Evolutionary conservation across 2,888 invertebrate genomes (phyloP), one percentile per base, ranked within the genome.

Genomic region (Arrhopalites spinosus): DNA sequence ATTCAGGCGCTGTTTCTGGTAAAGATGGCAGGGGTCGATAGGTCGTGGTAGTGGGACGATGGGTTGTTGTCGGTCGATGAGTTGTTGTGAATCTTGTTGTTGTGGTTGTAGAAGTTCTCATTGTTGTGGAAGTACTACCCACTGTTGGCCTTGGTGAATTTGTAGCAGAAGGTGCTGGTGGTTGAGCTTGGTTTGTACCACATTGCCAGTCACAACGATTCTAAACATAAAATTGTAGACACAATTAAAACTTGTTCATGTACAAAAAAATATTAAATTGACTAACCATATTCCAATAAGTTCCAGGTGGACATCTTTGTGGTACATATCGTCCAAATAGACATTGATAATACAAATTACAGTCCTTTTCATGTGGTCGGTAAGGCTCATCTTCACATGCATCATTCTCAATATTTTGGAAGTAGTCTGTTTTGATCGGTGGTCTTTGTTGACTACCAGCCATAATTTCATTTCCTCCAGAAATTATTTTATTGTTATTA

Each of bases 301-400:
- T 87, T 0, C 92, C 91, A 20, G 87, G 86, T 0, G 94, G 92
- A 84, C 95, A 95, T 1, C 88, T 86, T 81, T 92, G 90, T 78
- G 91, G 88, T 53, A 90, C 88, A 29, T 91, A 88, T 70, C 89
- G 86, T 25, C 92, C 93, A 83, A 91, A 91, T 73, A 93, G 90
- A 83, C 95, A 95, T 11, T 93, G 86, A 81, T 91, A 93, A 84
- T 94, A 95, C 84, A 92, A 92, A 8, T 71, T 76, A 53, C 82
- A 82, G 59, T 82, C 78, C 5, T 73, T 77, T 2, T 73, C 43
- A 73, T 82, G 78, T 0, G 79, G 78, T 72, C 77, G 75, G 66
- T 70, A 82, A 0, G 81, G 80, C 23, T 79, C 76, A 20, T 71
- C 78, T n/a, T 25, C 53, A 68, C 80, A 80, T 25, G 77, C 70